Percentiles rank a stretch among this genome's conserved stretches.
Conservation (phyloP, 2,888 invertebrate species). For the Ceramica pisi region DNA sequence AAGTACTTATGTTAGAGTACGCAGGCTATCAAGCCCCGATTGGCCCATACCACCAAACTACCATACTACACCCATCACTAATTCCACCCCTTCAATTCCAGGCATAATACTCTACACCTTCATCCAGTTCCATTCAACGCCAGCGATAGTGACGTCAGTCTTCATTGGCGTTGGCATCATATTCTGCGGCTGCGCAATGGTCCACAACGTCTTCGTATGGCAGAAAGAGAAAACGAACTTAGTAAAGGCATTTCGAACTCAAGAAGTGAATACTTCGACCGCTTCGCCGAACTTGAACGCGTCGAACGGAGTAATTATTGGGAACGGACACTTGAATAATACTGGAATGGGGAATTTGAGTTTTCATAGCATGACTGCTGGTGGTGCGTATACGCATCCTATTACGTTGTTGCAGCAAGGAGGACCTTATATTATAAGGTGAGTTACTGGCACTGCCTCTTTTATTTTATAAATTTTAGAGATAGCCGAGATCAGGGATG, state of each 20-base stretch:
- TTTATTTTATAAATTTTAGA: no score
- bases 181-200: constrained; percentile 98
- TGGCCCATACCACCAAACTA: neutral
- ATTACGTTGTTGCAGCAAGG: constrained; percentile 88
- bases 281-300: constrained; percentile 76
- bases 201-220: constrained; percentile 98
- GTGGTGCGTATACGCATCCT: constrained; percentile 84
- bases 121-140: constrained; percentile 97
- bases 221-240: constrained; percentile 97
- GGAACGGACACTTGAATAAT: constrained; percentile 85
- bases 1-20: no score
- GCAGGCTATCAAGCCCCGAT: neutral
- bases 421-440: constrained; percentile 91
- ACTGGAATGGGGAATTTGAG: constrained; percentile 84
- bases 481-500: no score
- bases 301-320: constrained; percentile 83
- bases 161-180: constrained; percentile 97
- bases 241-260: constrained; percentile 91
- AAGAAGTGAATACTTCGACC: constrained; percentile 78
- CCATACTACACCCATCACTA: neutral
- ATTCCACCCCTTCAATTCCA: constrained; percentile 84
- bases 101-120: constrained; percentile 98
- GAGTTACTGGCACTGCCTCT: constrained; percentile 47
- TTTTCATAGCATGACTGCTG: constrained; percentile 82
- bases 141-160: constrained; percentile 97